Base-by-base conservation (phyloP, 2,888 invertebrate genomes). In the Xanthia icteritia region DNA sequence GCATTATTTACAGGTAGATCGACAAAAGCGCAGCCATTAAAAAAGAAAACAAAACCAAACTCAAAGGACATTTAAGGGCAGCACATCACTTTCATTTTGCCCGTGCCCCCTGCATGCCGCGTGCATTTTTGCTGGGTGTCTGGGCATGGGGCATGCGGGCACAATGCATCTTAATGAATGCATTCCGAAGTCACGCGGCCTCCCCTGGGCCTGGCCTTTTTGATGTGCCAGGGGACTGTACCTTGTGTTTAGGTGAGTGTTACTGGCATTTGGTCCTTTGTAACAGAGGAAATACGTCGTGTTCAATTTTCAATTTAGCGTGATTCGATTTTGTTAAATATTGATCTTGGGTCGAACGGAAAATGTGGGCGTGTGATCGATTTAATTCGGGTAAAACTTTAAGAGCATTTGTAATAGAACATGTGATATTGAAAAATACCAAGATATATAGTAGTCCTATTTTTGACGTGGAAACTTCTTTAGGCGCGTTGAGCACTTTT, bases 91-190 rank as follows among this genome's bases (percentile, higher is more conserved):
- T 84, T 87, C 56, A 81, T 85, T 85, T 82, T n/a, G 70, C 27
- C 42, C 60, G 42, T 39, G 31, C 60, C 75, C 79, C 70, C 27
- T 66, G 64, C 76, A 80, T 76, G 71, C 71, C 82, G 65, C 75
- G 64, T 79, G 80, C 77, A 81, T 85, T 86, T 84, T 86, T 71
- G 73, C 79, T 66, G 76, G 72, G 66, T 76, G 81, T 67, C 74
- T 77, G 82, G 74, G 76, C 85, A 69, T 45, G 80, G 86, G 82
- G 82, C 83, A 86, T 67, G 90, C 88, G 91, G 79, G 90, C 88
- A 94, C 93, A 94, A 93, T 94, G 90, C 90, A 78, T 84, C 90
- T 88, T 94, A 94, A 94, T 93, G 93, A 94, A 92, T 91, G 92
- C 93, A 92, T 93, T 92, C 92, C 92, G 65, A 90, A 89, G 91